Evolutionary conservation across 1,140 invertebrate species (phyloP), one percentile per base, ranked within the genome.

Genomic region (Eciton burchellii): DNA sequence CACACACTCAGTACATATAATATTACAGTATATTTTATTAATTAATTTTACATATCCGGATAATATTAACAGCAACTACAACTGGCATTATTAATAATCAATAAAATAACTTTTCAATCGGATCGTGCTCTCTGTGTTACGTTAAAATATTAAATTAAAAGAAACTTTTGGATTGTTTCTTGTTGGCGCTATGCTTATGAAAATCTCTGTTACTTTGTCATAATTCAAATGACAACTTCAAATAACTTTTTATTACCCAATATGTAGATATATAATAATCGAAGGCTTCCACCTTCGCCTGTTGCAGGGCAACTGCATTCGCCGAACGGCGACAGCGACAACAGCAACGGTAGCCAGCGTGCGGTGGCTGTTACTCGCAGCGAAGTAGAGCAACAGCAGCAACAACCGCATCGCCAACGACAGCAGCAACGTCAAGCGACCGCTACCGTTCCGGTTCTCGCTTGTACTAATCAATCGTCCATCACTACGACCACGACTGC

Each of bases 401-500:
- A 76, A 63, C 79, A 62, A 84, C 68, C 45, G 81, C 57, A 84
- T 47, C 89, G 84, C 65, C 89, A 89, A 74, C 86, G 89, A 57
- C 90, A 89, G 60, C 90, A 89, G 82, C 92, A 93, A 81, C 88
- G 90, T 47, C 90, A 89, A 26, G 74, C 86, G 45, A 84, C 89
- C 72, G 74, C 83, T 88, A 89, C 81, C 77, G 89, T 91, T 85
- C 89, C 91, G 70, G 88, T 85, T 88, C 88, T 91, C 63, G 79
- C 85, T 66, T 92, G 85, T 63, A 93, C 91, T 66, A 93, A 93
- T 93, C 93, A 94, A 82, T 91, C 90, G 84, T 93, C 92, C n/a
- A 92, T 91, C 79, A 93, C 91, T 72, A 92, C 93, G 81, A 92
- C 92, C 70, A 92, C 93, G 84, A 93, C 93, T 81, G 94, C 94